Evolutionary conservation across 2,113 vertebrate species (phyloP), one percentile per base, ranked within the genome.

Genomic region (Crocuta crocuta): DNA sequence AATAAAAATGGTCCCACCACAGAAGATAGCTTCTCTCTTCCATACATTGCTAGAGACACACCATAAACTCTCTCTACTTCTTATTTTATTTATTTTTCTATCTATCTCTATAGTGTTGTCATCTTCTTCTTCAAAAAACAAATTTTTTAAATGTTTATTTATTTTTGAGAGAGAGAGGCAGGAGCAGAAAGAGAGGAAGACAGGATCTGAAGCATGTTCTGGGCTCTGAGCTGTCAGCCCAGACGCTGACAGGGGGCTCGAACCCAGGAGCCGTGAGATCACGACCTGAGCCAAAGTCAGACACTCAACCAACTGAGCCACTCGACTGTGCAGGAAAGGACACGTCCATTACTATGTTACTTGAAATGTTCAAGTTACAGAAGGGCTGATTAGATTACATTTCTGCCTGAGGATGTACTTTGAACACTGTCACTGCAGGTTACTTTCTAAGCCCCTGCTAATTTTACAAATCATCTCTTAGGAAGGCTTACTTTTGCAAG

Each of bases 331-430:
- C n/a, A 78, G 48, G 24, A 58, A 91, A 39, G 4, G 61, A 58
- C 50, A 78, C 35, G 88, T 97, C 16, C 48, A 31, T 63, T 83
- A 81, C 53, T 90, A 45, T 50, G 35, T 61, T 15, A 31, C 85
- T 96, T 87, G 81, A 65, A 94, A 90, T 61, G 50, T 96, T 96
- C 96, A 89, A 35, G 45, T 84, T 61, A 88, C 35, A 78, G 78
- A 50, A 81, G 21, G 48, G 35, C 50, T 33, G 81, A 95, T 81
- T 73, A 48, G 63, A 81, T 66, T 23, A 78, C 35, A 55, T 50
- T 87, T 88, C 43, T 94, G 7, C 15, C 55, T 28, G 33, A 81
- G 39, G 91, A 90, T 35, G 65, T 55, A 45, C 55, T 91, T 94
- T 16, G 33, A 73, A 89, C 58, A 66, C 48, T 71, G 21, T 58